A percentile compares a stretch with the other conserved stretches of the same genome.
phyloP scores from a whole-genome alignment of 2,888 invertebrate species.

The Leptogaster cylindrica region DNA sequence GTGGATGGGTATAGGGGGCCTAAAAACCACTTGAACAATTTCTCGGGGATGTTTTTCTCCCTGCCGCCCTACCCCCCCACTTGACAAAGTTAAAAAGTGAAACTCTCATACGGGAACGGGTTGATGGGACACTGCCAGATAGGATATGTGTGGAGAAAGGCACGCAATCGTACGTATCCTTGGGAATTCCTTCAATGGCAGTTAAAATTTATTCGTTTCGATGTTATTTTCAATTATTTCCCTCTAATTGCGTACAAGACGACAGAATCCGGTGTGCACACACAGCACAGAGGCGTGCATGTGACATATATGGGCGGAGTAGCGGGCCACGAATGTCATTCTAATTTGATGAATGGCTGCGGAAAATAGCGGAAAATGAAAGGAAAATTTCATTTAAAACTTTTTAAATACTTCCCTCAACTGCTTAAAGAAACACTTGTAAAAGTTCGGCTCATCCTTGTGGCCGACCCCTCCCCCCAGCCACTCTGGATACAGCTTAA shows the following conservation, averaged over 20 bases:
- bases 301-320: not conserved
- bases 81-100: conserved; percentile 37
- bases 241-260: conserved; percentile 39
- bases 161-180: conserved; percentile 33
- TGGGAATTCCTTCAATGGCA: conserved; percentile 41
- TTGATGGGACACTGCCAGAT: conserved; percentile 2
- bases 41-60: conserved; percentile 7
- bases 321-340: conserved; percentile 5
- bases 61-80: conserved; percentile 1
- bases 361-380: conserved; percentile 3
- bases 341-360: conserved; percentile 26
- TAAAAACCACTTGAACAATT: conserved; percentile 37
- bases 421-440: conserved; percentile 25
- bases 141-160: conserved; percentile 22
- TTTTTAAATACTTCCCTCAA: conserved; percentile 11
- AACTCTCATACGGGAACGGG: not conserved
- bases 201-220: conserved; percentile 43
- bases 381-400: conserved; percentile 15
- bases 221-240: conserved; percentile 43
- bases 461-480: not conserved
- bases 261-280: conserved; percentile 9
- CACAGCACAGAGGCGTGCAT: not conserved
- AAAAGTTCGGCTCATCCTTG: conserved; percentile 5
- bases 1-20: not conserved
- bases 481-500: not conserved